phyloP scores from a whole-genome alignment of 2,113 vertebrate genomes.

The Marcusenius ussheri region DNA sequence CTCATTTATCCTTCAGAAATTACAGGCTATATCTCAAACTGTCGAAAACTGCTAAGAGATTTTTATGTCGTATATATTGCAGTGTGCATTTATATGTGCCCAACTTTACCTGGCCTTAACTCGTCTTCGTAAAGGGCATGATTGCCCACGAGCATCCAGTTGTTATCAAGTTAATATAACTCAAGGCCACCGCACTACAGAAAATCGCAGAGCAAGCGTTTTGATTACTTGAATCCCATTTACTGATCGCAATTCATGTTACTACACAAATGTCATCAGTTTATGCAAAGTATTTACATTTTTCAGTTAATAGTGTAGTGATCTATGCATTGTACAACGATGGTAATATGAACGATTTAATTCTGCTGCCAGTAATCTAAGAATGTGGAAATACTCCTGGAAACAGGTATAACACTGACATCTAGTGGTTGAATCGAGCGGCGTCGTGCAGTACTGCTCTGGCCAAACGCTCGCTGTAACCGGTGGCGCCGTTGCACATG shows the following conservation, averaged over 20 bases:
- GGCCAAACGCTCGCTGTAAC: neutral
- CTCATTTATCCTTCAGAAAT: neutral
- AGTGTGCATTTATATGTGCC: neutral
- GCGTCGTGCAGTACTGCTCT: neutral
- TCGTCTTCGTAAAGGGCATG: neutral
- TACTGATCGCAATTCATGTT: neutral
- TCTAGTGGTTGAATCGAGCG: neutral
- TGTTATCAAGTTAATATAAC: neutral
- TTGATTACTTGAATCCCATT: neutral
- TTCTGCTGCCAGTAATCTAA: neutral
- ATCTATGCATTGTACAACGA: neutral
- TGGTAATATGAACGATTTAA: neutral
- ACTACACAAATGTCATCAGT: neutral
- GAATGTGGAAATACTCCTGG: neutral
- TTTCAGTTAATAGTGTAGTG: neutral
- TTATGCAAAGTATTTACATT: neutral
- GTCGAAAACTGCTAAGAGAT: neutral
- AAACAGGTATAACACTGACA: conserved; percentile 4
- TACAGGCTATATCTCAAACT: neutral
- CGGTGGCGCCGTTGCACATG: neutral
- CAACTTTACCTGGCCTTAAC: neutral
- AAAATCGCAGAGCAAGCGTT: neutral
- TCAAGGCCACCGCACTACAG: neutral
- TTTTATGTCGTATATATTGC: neutral
- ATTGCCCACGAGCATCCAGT: neutral